Conservation (phyloP, 2,888 invertebrate genomes). For the Amaurobius ferox region DNA sequence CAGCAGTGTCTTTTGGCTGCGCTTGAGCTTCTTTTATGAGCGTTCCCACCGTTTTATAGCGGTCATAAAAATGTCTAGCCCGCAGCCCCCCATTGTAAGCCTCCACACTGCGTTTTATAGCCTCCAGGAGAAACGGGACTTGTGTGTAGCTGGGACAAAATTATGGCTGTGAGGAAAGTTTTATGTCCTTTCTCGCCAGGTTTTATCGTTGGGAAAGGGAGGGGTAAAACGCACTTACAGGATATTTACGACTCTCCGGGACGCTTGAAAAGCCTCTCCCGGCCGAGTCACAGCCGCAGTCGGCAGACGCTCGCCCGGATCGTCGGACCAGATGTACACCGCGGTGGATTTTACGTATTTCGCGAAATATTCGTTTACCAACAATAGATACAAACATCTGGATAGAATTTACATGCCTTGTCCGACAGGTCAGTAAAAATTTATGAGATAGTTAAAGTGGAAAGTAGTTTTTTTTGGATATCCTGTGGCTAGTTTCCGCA, state of each 20-base stretch:
- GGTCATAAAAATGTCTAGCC: constrained; percentile 72
- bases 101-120: constrained; percentile 57
- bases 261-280: constrained; percentile 66
- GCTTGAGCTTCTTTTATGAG: constrained; percentile 53
- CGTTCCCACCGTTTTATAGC: constrained; percentile 64
- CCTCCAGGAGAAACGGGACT: constrained; percentile 51
- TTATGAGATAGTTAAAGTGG: background rate
- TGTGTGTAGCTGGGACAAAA: constrained; percentile 59
- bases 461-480: background rate
- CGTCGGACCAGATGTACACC: constrained; percentile 41
- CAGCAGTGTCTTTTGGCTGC: constrained; percentile 61
- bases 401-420: constrained; percentile 5
- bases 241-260: constrained; percentile 73
- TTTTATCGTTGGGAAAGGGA: constrained; percentile 73
- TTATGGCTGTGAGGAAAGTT: constrained; percentile 73
- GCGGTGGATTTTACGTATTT: background rate
- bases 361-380: background rate
- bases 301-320: constrained; percentile 37
- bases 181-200: constrained; percentile 70
- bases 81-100: constrained; percentile 44
- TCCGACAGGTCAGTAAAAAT: constrained; percentile 14
- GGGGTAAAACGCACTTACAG: constrained; percentile 72
- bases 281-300: constrained; percentile 26
- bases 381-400: constrained; percentile 48
- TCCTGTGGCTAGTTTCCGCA: background rate